phyloP scores from a whole-genome alignment of 2,113 vertebrate genomes.

The Toxostoma redivivum region DNA sequence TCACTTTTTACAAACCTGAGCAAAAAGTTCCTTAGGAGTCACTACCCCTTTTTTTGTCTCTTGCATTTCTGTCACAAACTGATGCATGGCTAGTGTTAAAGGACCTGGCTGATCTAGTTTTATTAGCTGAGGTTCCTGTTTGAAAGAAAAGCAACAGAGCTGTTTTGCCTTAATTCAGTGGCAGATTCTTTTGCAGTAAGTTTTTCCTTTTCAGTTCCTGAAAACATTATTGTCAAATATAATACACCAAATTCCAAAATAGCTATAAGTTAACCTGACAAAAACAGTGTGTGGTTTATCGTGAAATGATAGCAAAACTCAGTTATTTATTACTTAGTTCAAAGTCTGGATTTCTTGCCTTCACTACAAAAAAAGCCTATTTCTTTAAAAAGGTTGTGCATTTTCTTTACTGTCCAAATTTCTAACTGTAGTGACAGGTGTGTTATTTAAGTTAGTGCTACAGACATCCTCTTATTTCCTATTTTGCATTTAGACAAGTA shows the following conservation, averaged over 20 bases:
- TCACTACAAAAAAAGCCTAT: fast-evolving
- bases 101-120: conserved; percentile 84
- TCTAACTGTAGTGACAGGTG: background rate
- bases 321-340: background rate
- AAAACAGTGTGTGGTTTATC: background rate
- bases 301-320: background rate
- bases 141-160: conserved; percentile 39
- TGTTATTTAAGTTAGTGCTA: background rate
- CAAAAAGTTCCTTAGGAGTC: conserved; percentile 89
- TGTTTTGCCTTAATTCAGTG: conserved; percentile 1
- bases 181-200: background rate
- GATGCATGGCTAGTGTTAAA: conserved; percentile 89
- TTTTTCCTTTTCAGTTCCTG: background rate
- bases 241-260: background rate
- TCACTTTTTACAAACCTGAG: conserved; percentile 99
- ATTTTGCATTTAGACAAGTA: background rate
- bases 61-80: conserved; percentile 90
- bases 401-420: background rate
- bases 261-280: background rate
- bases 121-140: conserved; percentile 83
- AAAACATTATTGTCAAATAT: background rate
- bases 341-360: background rate
- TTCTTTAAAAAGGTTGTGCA: background rate
- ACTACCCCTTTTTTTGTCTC: conserved; percentile 84
- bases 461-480: background rate